Percentiles rank a stretch among this genome's conserved stretches.
Conservation (phyloP, 2,113 vertebrate species). For the Lampris incognitus region DNA sequence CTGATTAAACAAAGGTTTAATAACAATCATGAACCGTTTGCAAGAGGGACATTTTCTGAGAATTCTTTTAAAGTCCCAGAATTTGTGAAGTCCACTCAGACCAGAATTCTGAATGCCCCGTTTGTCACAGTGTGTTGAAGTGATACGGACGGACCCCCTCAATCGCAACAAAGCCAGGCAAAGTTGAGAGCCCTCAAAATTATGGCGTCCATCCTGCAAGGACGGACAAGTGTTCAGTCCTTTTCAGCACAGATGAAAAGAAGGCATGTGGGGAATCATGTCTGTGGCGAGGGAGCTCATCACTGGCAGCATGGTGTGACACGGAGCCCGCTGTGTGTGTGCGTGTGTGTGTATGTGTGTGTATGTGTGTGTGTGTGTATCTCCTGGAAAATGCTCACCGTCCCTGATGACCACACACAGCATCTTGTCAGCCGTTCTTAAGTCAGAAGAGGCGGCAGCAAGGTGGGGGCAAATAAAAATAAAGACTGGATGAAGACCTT, state of each 20-base stretch:
- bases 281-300: slow-evolving; percentile 58
- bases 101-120: slow-evolving; percentile 57
- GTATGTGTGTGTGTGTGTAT: neutral
- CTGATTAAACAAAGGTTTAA: no score
- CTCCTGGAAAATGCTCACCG: slow-evolving; percentile 35
- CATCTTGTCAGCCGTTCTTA: slow-evolving; percentile 29
- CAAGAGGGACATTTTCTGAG: slow-evolving; percentile 19
- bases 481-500: slow-evolving; percentile 22
- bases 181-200: slow-evolving; percentile 71
- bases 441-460: slow-evolving; percentile 9
- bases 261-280: slow-evolving; percentile 56
- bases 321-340: slow-evolving; percentile 56
- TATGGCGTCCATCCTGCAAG: slow-evolving; percentile 57
- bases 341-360: slow-evolving; percentile 17
- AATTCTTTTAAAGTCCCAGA: slow-evolving; percentile 42
- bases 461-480: slow-evolving; percentile 7
- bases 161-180: slow-evolving; percentile 57
- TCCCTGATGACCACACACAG: slow-evolving; percentile 42
- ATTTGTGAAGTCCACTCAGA: slow-evolving; percentile 54
- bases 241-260: slow-evolving; percentile 63
- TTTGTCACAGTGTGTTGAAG: slow-evolving; percentile 54
- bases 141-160: slow-evolving; percentile 41
- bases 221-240: slow-evolving; percentile 54
- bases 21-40: no score
- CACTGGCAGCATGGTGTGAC: slow-evolving; percentile 51